Evolutionary conservation across 2,888 invertebrate genomes (phyloP).

Genomic region (Synergus gifuensis): DNA sequence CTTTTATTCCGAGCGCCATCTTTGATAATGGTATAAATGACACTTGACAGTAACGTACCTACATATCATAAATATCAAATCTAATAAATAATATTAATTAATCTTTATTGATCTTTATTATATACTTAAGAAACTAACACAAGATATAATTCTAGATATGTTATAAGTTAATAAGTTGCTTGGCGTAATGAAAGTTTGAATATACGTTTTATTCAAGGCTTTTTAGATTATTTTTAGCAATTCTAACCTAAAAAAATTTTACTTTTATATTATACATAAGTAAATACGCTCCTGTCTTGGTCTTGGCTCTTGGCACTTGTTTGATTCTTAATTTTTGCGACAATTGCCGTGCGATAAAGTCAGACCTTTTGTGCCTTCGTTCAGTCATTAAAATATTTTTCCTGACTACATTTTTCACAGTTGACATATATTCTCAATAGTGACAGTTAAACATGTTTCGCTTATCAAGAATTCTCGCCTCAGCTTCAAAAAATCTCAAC

Average conservation of each 20-base stretch:
- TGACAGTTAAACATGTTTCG: constrained; percentile 30
- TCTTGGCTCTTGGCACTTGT: no score
- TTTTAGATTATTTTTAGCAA: not conserved
- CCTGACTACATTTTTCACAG: not conserved
- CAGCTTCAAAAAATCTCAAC: constrained; percentile 30
- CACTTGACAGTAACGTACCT: not conserved
- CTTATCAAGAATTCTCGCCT: constrained; percentile 27
- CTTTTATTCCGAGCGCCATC: no score
- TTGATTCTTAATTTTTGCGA: no score
- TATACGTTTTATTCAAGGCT: not conserved
- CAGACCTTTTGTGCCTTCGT: not conserved
- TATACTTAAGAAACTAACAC: not conserved
- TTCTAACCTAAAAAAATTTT: not conserved
- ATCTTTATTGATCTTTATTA: not conserved
- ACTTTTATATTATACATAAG: no score
- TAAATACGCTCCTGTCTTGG: not conserved
- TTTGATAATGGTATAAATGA: no score
- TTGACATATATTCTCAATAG: not conserved
- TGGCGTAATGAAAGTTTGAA: not conserved
- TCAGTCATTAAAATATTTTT: not conserved
- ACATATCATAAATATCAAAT: not conserved
- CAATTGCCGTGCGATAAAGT: no score
- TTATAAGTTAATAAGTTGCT: not conserved
- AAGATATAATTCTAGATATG: not conserved
- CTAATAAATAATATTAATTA: not conserved